Evolutionary conservation across 30 jellyfish, hydroid and myxozoan species (phyloP), one percentile per base, ranked within the genome.

Genomic region (Aurelia aurita): DNA sequence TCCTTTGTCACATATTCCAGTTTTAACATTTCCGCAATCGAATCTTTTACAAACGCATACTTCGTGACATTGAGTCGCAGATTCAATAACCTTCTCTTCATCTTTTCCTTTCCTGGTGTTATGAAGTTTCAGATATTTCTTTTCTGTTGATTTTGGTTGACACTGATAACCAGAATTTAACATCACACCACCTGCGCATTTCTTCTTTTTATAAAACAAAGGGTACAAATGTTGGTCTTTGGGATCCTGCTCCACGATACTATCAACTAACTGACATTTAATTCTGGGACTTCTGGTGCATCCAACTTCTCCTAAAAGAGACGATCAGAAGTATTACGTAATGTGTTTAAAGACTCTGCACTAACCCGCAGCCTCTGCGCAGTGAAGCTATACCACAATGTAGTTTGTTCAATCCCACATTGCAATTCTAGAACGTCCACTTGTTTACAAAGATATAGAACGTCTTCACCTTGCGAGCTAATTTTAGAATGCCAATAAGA

Each of bases 41-140:
- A 25, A 9, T 25, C 72, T 25, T 20, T 58, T 34, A 25, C 85
- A 73, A 18, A 73, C 85, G 45, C 85, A 73, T 20, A 47, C 72
- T 47, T 73, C 85, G 18, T 47, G 21, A 51, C 85, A 73, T 5
- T 27, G 16, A 19, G 57, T 53, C n/a, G 85, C 85, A 22, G 85
- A 47, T 35, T 45, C 58, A 20, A 15, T 0, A 2, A 3, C 5
- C 55, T 20, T 46, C 18, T 27, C 13, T 2, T 2, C 21, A 7
- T 13, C 1, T 26, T 27, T 44, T 26, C 11, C 13, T 47, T 9
- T 10, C 3, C 18, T 25, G 7, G 44, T 19, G 47, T 73, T 46
- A 10, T 47, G 49, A 51, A 73, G 72, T 43, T 47, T 25, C 3
- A 47, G 25, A 23, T 7, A 23, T 57, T 73, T 73, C 25, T 22